Evolutionary conservation across 2,888 invertebrate genomes (phyloP), one percentile per base, ranked within the genome.

Genomic region (Ellobium chinense): DNA sequence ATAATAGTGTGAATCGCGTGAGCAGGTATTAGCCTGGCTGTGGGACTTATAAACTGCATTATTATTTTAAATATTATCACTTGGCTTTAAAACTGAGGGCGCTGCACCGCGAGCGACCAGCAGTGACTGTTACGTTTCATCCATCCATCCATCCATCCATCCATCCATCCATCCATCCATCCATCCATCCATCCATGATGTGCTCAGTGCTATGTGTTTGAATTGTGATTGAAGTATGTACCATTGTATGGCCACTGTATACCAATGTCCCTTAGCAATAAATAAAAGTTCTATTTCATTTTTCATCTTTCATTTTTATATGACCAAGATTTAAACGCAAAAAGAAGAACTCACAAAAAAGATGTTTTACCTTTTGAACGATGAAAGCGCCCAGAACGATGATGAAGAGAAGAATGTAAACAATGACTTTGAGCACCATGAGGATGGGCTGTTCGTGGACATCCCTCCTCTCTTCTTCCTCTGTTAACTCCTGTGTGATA

Each of bases 301-400:
- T 18, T 46, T 9, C 46, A 9, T 46, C 46, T 12, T 46, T 46
- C 46, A 46, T 46, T 12, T 46, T 46, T 46, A 46, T 18, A 12
- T 46, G 46, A 46, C 9, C 9, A 46, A 12, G 46, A 46, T 46
- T 46, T 46, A 7, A 12, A 46, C 46, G 7, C 7, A 46, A 12
- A 18, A 46, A 12, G 46, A 46, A 46, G 9, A 46, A 18, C 18
- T 46, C 18, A 46, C 46, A 46, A 7, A 62, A 34, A 65, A 34
- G 27, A 46, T 56, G 66, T 21, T 96, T 96, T 88, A 97, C 97
- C 94, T 98, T 98, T 88, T 98, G 96, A 89, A 97, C 94, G 80
- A 97, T 97, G 62, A 97, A 97, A 80, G 96, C 96, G 18, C 94
- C 95, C 88, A 98, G 95, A 83, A 98, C 97, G 89, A 97, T 95